Conservation (phyloP, 35 echinoderm and acorn worm genomes). For the Strongylocentrotus purpuratus region DNA sequence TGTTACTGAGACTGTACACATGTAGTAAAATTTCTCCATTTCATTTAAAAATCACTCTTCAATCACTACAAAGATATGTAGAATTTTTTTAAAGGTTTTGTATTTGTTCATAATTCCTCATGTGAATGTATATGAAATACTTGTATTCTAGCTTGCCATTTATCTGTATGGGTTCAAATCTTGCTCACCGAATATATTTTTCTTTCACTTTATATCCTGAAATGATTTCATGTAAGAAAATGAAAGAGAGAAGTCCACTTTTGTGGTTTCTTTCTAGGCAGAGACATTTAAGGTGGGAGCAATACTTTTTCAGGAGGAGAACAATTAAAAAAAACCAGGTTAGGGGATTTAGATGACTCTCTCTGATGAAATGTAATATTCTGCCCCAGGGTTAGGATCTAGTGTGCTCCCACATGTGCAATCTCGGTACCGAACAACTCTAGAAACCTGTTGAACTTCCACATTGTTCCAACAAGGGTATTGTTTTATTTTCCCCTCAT, state of each 20-base stretch:
- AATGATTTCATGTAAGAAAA: background rate
- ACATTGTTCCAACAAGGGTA: background rate
- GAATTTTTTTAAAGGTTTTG: background rate
- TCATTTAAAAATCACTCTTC: background rate
- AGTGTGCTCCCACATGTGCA: slow-evolving; percentile 2
- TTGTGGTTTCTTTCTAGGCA: background rate
- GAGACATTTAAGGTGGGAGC: background rate
- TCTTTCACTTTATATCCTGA: background rate
- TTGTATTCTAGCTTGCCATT: background rate
- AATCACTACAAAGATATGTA: too few species aligned
- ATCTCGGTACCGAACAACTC: background rate
- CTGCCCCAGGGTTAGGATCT: background rate
- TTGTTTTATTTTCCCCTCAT: background rate
- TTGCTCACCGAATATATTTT: background rate
- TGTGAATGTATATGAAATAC: background rate
- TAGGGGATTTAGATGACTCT: slow-evolving; percentile 1
- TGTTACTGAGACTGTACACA: background rate
- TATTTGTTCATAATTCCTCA: background rate
- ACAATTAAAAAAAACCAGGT: background rate
- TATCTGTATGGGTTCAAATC: background rate
- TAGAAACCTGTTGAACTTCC: background rate
- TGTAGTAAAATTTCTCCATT: background rate
- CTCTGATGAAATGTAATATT: slow-evolving; percentile 3
- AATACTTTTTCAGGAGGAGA: background rate
- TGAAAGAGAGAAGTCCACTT: background rate